Evolutionary conservation across 1,140 invertebrate genomes (phyloP), one percentile per base, ranked within the genome.

Genomic region (Leptoteleia sp.): DNA sequence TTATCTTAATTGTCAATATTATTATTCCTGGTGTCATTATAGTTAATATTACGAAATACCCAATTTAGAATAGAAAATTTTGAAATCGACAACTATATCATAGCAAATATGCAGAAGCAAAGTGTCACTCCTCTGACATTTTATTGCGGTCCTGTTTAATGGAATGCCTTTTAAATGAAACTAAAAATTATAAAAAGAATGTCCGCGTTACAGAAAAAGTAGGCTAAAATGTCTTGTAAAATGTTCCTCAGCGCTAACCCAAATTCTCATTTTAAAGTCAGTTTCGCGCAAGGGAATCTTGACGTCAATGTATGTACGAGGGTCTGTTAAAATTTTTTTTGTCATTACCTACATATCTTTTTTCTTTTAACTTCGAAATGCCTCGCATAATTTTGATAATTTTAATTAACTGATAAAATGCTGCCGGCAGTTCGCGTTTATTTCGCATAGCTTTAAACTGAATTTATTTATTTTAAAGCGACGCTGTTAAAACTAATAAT

Each of bases 401-500:
- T 48, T 16, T 48, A 35, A 37, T 52, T 35, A 35, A 38, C 35
- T 38, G 15, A 38, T 38, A 38, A 38, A 15, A 38, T 1, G 35
- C 13, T 12, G 2, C 2, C 13, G 1, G 2, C 9, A 25, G 1
- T 13, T 38, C 8, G 50, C 33, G 33, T 8, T 4, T 9, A 12
- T 38, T 54, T 54, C 4, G 33, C 19, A 9, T 9, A n/a, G n/a
- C n/a, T n/a, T n/a, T n/a, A n/a, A n/a, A n/a, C n/a, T n/a, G n/a
- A n/a, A n/a, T n/a, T n/a, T n/a, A n/a, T n/a, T n/a, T n/a, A n/a
- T n/a, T n/a, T 7, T 29, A 29, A 29, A 50, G 15, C 37, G 33
- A 17, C n/a, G 9, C 54, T 64, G 64, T 40, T 43, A 48, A 55
- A 55, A 72, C 43, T 25, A 45, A 64, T 64, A 40, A 31, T 48